A percentile compares a stretch with the other conserved stretches of the same genome.
Evolutionary conservation across 1,140 invertebrate genomes (phyloP).

Genomic region (Gyrodactylus salaris): DNA sequence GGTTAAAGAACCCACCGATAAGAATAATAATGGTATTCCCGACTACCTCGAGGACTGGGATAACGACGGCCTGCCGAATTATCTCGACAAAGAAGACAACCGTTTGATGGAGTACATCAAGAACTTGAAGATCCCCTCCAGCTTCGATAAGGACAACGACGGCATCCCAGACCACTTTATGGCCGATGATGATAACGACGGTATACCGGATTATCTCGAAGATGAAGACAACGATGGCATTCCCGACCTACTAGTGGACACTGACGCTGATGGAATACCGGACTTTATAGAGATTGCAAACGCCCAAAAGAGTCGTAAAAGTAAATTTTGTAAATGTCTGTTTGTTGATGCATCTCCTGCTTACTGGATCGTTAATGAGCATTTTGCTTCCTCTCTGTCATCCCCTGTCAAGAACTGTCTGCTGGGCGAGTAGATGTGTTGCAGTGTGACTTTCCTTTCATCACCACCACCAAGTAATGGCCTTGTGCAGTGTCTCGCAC

Average conservation of each 20-base stretch:
- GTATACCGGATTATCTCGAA: slow-evolving; percentile 13
- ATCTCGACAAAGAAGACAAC: slow-evolving; percentile 14
- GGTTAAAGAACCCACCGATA: slow-evolving; percentile 7
- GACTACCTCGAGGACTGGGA: slow-evolving; percentile 13
- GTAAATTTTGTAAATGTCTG: no score
- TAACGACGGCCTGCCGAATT: slow-evolving; percentile 14
- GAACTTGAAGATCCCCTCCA: slow-evolving; percentile 7
- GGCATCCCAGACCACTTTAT: slow-evolving; percentile 16
- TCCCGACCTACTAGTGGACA: slow-evolving; percentile 14
- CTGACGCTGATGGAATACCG: slow-evolving; percentile 15
- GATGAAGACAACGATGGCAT: slow-evolving; percentile 15
- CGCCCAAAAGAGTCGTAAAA: no score
- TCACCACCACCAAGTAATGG: no score
- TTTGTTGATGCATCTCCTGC: no score
- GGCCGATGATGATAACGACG: slow-evolving; percentile 10
- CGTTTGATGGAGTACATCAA: slow-evolving; percentile 15
- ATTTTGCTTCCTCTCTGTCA: no score
- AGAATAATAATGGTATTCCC: slow-evolving; percentile 14
- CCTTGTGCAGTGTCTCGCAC: no score
- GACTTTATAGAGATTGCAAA: slow-evolving; percentile 13
- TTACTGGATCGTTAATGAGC: no score
- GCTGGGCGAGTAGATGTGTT: no score
- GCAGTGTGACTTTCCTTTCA: no score
- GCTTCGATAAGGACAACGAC: slow-evolving; percentile 14
- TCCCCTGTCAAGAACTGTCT: no score